phyloP scores from a whole-genome alignment of 2,888 invertebrate species.

The Agrochola litura region DNA sequence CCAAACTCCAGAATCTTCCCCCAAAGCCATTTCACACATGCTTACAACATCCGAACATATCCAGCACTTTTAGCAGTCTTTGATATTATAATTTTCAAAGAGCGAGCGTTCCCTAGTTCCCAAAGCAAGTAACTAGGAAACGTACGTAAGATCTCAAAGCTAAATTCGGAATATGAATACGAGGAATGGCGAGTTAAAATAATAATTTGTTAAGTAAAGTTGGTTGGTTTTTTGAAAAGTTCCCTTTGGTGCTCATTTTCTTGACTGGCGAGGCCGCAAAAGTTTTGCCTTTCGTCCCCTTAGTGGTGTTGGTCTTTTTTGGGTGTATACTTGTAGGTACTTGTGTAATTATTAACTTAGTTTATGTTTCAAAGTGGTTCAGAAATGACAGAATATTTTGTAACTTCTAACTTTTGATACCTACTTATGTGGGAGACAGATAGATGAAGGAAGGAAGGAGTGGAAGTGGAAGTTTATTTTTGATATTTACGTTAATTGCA shows the following conservation, averaged over 20 bases:
- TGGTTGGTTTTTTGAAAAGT: slow-evolving; percentile 36
- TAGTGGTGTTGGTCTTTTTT: not conserved
- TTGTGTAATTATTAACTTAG: slow-evolving; percentile 32
- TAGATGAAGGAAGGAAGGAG: not conserved
- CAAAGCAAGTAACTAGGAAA: slow-evolving; percentile 45
- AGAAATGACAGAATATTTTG: slow-evolving; percentile 1
- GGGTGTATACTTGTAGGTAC: not conserved
- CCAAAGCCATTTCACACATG: slow-evolving; percentile 16
- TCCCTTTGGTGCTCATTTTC: slow-evolving; percentile 24
- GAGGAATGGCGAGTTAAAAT: slow-evolving; percentile 55
- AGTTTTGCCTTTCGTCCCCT: slow-evolving; percentile 20
- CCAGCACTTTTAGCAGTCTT: slow-evolving; percentile 58
- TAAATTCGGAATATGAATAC: slow-evolving; percentile 56
- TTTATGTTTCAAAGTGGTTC: slow-evolving; percentile 12
- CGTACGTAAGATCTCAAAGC: slow-evolving; percentile 59
- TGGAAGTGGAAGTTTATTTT: not conserved
- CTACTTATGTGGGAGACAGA: not conserved
- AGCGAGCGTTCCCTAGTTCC: slow-evolving; percentile 50
- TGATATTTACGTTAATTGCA: not conserved
- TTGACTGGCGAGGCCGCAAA: slow-evolving; percentile 5
- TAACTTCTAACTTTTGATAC: not conserved
- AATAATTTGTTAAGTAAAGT: slow-evolving; percentile 61
- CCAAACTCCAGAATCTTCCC: not conserved
- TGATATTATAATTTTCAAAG: slow-evolving; percentile 70
- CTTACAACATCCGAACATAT: slow-evolving; percentile 32